Evolutionary conservation across 2,797 vertebrate species (phyloP).

Genomic region (Pipistrellus kuhlii): DNA sequence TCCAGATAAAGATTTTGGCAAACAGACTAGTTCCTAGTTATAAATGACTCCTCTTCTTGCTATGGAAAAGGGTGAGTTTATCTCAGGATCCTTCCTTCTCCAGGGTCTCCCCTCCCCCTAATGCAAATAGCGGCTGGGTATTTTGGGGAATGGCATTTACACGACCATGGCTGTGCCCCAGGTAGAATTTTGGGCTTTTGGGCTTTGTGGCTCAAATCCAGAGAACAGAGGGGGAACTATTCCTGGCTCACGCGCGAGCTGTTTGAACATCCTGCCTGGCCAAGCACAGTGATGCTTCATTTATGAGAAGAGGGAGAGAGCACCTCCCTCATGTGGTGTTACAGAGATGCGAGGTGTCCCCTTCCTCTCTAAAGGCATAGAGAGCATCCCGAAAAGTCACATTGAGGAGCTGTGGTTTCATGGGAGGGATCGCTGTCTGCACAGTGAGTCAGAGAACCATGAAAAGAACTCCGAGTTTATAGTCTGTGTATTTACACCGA

Average conservation of each 20-base stretch:
- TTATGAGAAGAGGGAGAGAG: not conserved
- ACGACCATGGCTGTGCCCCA: not conserved
- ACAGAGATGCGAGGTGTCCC: constrained; percentile 23
- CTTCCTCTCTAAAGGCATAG: not conserved
- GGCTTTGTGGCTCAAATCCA: not conserved
- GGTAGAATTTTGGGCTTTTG: not conserved
- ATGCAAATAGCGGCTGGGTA: not conserved
- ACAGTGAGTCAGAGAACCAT: constrained; percentile 20
- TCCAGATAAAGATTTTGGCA: not conserved
- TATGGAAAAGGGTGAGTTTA: not conserved
- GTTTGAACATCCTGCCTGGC: not conserved
- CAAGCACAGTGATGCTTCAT: constrained; percentile 25
- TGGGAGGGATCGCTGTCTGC: not conserved
- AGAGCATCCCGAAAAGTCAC: constrained; percentile 59
- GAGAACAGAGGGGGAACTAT: not conserved
- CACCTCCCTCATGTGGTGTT: not conserved
- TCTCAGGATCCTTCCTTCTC: not conserved
- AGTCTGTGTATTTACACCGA: constrained; percentile 34
- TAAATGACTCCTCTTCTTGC: not conserved
- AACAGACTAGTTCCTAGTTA: not conserved
- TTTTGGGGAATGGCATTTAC: not conserved
- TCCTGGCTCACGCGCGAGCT: not conserved
- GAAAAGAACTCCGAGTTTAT: not conserved
- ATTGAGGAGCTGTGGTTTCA: constrained; percentile 40
- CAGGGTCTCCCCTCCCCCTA: not conserved